phyloP scores from a whole-genome alignment of 2,888 invertebrate genomes.

The Clanis bilineata region DNA sequence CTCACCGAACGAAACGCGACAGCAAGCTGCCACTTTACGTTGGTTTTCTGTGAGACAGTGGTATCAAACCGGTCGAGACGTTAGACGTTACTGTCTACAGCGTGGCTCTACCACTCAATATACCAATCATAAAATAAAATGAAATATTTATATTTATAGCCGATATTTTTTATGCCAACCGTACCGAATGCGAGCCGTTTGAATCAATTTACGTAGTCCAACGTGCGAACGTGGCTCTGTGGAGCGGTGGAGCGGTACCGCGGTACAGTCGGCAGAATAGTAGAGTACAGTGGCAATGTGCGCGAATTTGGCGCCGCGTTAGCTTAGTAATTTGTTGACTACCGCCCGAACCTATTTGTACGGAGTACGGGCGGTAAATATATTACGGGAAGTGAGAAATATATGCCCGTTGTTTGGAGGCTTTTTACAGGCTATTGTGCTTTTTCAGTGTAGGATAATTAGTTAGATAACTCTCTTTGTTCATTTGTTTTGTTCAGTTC shows the following conservation, averaged over 20 bases:
- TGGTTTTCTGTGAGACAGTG: too few relatives aligned
- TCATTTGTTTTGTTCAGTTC: too few relatives aligned
- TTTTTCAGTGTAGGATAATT: not conserved
- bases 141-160: not conserved
- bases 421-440: constrained; percentile 6
- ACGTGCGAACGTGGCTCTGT: constrained; percentile 27
- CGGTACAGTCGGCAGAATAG: not conserved
- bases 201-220: constrained; percentile 31
- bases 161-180: constrained; percentile 5
- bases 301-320: not conserved
- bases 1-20: too few relatives aligned
- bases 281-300: not conserved
- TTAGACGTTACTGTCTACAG: too few relatives aligned
- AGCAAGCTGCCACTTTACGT: too few relatives aligned
- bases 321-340: constrained; percentile 14
- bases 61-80: too few relatives aligned
- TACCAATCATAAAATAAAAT: not conserved
- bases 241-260: constrained; percentile 5
- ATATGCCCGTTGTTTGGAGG: not conserved
- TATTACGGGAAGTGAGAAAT: not conserved
- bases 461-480: not conserved
- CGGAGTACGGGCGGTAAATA: not conserved
- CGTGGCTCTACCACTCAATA: too few relatives aligned
- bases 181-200: constrained; percentile 18
- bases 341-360: not conserved